phyloP scores from a whole-genome alignment of 2,113 vertebrate genomes.

The Macaca nemestrina region DNA sequence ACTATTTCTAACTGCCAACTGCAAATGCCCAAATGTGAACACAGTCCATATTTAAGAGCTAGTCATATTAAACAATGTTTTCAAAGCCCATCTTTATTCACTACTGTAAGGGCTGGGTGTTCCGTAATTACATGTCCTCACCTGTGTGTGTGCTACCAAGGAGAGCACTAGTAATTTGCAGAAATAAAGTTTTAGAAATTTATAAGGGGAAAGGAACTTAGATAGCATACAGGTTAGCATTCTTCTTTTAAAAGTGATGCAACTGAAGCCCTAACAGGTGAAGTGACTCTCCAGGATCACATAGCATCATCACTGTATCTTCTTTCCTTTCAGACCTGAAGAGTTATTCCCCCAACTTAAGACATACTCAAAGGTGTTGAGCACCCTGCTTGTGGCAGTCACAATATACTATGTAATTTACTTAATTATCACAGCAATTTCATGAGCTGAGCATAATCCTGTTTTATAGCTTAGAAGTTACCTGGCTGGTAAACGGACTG shows the following conservation, averaged over 20 bases:
- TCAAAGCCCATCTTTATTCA: neutral
- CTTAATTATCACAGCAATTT: constrained; percentile 37
- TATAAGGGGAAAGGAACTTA: neutral
- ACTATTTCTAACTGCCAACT: neutral
- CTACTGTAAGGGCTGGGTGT: neutral
- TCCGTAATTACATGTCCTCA: neutral
- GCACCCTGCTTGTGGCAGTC: neutral
- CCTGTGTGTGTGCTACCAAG: neutral
- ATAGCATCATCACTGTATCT: neutral
- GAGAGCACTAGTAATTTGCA: neutral
- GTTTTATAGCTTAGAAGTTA: constrained; percentile 46
- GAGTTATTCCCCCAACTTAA: neutral
- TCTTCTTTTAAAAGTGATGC: neutral
- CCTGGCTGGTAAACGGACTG: neutral
- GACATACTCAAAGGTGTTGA: neutral
- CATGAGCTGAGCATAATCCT: neutral
- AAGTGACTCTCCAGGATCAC: neutral
- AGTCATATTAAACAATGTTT: neutral
- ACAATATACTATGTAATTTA: neutral
- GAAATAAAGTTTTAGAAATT: neutral
- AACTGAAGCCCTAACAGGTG: neutral
- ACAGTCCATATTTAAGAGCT: neutral
- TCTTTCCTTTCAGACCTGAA: neutral
- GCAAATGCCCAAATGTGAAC: neutral
- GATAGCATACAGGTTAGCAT: neutral